phyloP scores from a whole-genome alignment of 2,113 vertebrate genomes.

The Protobothrops flavoviridis region DNA sequence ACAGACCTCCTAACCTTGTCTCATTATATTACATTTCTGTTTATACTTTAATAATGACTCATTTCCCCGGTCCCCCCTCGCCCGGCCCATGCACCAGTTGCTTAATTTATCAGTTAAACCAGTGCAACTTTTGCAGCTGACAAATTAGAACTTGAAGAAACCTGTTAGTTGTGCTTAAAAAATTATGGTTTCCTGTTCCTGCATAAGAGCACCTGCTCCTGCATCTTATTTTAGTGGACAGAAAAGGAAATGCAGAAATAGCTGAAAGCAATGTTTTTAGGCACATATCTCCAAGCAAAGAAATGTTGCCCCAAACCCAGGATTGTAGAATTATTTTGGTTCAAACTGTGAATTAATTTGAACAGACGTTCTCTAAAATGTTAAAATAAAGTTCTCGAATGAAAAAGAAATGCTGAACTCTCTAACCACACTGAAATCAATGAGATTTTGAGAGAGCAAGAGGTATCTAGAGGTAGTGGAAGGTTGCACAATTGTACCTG shows the following conservation, averaged over 20 bases:
- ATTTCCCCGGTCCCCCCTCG: neutral
- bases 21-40: neutral
- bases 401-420: neutral
- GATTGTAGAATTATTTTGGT: neutral
- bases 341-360: neutral
- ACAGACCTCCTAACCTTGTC: neutral
- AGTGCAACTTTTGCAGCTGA: neutral
- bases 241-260: neutral
- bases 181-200: neutral
- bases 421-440: neutral
- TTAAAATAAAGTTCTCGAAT: neutral
- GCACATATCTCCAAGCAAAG: neutral
- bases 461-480: neutral
- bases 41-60: neutral
- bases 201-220: neutral
- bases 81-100: neutral
- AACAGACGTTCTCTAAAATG: neutral
- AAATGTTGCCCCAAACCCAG: neutral
- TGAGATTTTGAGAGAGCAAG: neutral
- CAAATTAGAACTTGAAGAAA: neutral
- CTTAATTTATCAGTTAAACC: neutral
- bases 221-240: neutral
- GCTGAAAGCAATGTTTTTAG: neutral
- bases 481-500: neutral
- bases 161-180: neutral